Conservation (phyloP, 30 jellyfish, hydroid and myxozoan species). For the Hydractinia symbiolongicarpus region DNA sequence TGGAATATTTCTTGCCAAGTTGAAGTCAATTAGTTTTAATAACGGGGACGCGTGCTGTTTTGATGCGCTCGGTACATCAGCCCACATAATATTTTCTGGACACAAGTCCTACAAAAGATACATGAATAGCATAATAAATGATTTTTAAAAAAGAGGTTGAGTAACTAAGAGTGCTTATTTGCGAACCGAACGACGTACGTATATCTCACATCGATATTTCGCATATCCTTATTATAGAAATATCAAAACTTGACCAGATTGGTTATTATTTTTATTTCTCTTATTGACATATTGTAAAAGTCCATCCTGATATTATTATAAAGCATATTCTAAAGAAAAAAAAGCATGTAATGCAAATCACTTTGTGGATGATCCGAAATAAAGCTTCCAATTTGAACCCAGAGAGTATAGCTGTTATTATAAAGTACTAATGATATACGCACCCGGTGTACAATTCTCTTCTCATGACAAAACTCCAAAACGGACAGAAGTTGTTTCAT, state of each 20-base stretch:
- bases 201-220: too few relatives aligned
- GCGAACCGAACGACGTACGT: too few relatives aligned
- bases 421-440: not conserved
- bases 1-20: constrained; percentile 61
- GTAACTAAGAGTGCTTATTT: too few relatives aligned
- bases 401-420: not conserved
- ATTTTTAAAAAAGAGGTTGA: too few relatives aligned
- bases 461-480: constrained; percentile 58
- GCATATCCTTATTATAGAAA: too few relatives aligned
- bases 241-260: too few relatives aligned
- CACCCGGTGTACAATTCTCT: constrained; percentile 69
- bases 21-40: constrained; percentile 75
- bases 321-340: not conserved
- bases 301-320: not conserved
- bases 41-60: constrained; percentile 61
- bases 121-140: not conserved
- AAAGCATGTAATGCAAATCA: not conserved
- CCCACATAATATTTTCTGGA: constrained; percentile 77
- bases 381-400: too few relatives aligned
- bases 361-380: too few relatives aligned
- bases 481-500: constrained; percentile 65
- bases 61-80: constrained; percentile 58
- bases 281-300: not conserved
- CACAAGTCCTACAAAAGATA: constrained; percentile 64
- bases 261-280: not conserved